Evolutionary conservation across 23 tunicate genomes (phyloP), one percentile per base, ranked within the genome.

Genomic region (Oikopleura albicans): DNA sequence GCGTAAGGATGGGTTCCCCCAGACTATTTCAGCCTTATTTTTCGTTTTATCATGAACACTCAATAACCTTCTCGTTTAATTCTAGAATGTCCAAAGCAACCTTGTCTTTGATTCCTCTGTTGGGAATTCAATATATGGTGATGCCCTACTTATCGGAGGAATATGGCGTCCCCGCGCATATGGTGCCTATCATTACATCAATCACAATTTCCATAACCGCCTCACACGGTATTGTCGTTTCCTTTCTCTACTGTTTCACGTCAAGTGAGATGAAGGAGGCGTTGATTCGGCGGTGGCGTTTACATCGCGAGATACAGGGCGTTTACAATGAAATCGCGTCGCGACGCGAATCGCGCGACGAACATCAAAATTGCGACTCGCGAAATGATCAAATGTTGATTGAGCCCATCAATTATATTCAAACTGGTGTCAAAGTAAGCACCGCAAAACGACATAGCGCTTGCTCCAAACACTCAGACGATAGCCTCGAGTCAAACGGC

Each of bases 51-150:
- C n/a, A n/a, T n/a, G n/a, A n/a, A n/a, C n/a, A n/a, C n/a, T n/a
- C n/a, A n/a, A n/a, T n/a, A n/a, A n/a, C n/a, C n/a, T n/a, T n/a
- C n/a, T n/a, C n/a, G n/a, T n/a, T n/a, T n/a, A n/a, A n/a, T n/a
- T 85, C 39, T 29, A 89, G 91, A 76, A 76, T 89, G 40, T 84
- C 91, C n/a, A 89, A 89, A 57, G 87, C 91, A 0, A 89, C 91
- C 1, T 57, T 89, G 40, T 85, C 91, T 0, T 66, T 89, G 56
- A 87, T 89, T 33, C 91, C 91, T 0, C 85, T 89, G 56, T 84
- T 89, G 0, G 91, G 91, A 2, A 84, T 84, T 0, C 91, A 89
- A 35, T 89, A 89, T 40, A 41, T 86, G 40, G 31, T 86, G 4
- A 56, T 88, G 40, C 88, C 84, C 1, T 83, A 86, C 41, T 31